Percentiles rank a stretch among this genome's conserved stretches.
Evolutionary conservation across 2,113 vertebrate species (phyloP).

Genomic region (Fulica atra): DNA sequence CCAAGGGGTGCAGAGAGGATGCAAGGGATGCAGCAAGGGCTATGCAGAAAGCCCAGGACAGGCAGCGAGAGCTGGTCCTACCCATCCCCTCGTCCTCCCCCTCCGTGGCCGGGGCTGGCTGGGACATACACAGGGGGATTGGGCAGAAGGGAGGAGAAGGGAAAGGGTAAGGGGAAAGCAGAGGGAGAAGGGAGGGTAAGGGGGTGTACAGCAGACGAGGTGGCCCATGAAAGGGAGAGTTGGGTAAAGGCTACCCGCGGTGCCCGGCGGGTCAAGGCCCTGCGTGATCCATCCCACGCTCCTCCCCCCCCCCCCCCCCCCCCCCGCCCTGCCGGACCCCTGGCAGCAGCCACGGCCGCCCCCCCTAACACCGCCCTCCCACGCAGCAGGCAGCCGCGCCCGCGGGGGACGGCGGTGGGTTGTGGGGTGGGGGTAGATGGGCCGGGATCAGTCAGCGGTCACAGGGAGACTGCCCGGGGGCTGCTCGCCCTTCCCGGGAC

Average conservation of each 20-base stretch:
- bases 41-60: not conserved
- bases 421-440: too few relatives aligned
- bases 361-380: too few relatives aligned
- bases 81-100: too few relatives aligned
- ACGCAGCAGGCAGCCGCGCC: not conserved
- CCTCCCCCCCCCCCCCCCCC: fast-evolving
- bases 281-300: too few relatives aligned
- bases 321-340: not conserved
- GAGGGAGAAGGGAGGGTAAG: too few relatives aligned
- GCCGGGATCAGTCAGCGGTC: not conserved
- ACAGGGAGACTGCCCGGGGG: too few relatives aligned
- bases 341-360: not conserved
- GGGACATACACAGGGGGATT: fast-evolving
- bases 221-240: too few relatives aligned
- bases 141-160: not conserved
- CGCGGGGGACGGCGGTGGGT: too few relatives aligned
- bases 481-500: not conserved
- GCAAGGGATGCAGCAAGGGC: too few relatives aligned
- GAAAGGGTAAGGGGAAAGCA: too few relatives aligned
- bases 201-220: not conserved
- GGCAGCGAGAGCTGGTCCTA: not conserved
- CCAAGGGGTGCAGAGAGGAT: not conserved
- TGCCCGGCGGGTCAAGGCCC: not conserved
- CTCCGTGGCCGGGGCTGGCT: not conserved
- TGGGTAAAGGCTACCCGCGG: not conserved